phyloP scores from a whole-genome alignment of 2,888 invertebrate genomes.

The Peribatodes rhomboidaria region DNA sequence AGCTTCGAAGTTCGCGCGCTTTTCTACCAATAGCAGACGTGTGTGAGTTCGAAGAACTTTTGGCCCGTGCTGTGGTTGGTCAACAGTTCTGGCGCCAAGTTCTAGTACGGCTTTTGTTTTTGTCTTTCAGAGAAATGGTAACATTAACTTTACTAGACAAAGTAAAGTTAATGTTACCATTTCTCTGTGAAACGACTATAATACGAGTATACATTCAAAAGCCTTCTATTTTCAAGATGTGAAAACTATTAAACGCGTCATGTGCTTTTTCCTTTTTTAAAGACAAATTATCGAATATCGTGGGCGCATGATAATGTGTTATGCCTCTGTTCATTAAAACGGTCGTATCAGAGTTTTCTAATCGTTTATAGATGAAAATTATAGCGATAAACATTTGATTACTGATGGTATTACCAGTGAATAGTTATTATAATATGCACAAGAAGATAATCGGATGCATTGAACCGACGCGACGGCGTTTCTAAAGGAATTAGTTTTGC shows the following conservation, averaged over 20 bases:
- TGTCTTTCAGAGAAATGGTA: constrained; percentile 29
- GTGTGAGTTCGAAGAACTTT: constrained; percentile 77
- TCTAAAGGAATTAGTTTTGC: constrained; percentile 64
- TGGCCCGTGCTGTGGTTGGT: constrained; percentile 73
- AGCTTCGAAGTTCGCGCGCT: constrained; percentile 69
- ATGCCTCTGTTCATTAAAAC: constrained; percentile 5
- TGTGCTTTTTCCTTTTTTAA: not conserved
- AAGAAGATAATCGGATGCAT: constrained; percentile 1
- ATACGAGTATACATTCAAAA: not conserved
- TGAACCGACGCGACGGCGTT: constrained; percentile 43
- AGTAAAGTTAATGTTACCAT: constrained; percentile 18
- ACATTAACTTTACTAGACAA: too few relatives aligned
- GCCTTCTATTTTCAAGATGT: constrained; percentile 3
- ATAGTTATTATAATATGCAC: constrained; percentile 2
- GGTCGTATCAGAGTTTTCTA: constrained; percentile 14
- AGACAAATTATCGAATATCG: constrained; percentile 3
- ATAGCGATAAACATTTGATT: constrained; percentile 3
- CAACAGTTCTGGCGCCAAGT: constrained; percentile 52
- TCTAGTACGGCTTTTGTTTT: constrained; percentile 29
- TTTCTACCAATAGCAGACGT: constrained; percentile 65
- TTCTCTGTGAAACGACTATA: constrained; percentile 1
- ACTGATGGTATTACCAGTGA: not conserved
- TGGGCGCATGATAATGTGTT: constrained; percentile 9
- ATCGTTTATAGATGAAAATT: constrained; percentile 26
- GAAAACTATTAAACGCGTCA: not conserved